phyloP scores from a whole-genome alignment of 1,140 invertebrate species.

The Aphaenogaster rudis region DNA sequence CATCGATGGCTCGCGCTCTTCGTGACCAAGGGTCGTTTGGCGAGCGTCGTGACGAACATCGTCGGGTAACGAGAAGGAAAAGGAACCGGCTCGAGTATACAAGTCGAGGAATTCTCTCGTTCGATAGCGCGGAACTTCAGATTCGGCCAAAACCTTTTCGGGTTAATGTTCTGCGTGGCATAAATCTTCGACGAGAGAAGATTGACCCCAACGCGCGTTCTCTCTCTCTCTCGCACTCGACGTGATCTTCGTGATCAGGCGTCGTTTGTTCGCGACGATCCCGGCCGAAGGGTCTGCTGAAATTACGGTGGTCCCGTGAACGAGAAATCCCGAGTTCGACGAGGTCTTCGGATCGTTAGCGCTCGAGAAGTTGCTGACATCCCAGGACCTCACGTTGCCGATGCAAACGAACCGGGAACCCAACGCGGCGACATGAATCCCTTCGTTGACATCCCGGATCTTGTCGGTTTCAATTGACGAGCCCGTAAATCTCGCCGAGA shows the following conservation, averaged over 20 bases:
- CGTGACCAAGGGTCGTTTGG: slow-evolving; percentile 21
- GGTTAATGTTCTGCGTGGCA: slow-evolving; percentile 11
- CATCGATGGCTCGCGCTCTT: neutral
- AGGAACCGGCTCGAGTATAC: neutral
- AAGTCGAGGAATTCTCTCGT: slow-evolving; percentile 1
- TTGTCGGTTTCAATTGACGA: slow-evolving; percentile 77
- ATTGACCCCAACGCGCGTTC: neutral
- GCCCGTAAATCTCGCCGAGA: slow-evolving; percentile 61
- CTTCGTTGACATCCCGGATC: slow-evolving; percentile 54
- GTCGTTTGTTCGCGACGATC: slow-evolving; percentile 1
- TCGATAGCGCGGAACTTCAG: neutral
- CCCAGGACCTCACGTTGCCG: slow-evolving; percentile 38
- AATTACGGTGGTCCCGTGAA: slow-evolving; percentile 1
- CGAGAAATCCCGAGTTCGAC: neutral
- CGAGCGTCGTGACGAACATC: neutral
- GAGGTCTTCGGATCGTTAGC: slow-evolving; percentile 35
- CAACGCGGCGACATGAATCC: slow-evolving; percentile 49
- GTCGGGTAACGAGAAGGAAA: neutral
- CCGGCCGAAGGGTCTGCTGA: too few relatives aligned
- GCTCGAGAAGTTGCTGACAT: slow-evolving; percentile 62
- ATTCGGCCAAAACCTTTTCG: slow-evolving; percentile 13
- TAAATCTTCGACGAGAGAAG: neutral
- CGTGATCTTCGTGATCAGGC: slow-evolving; percentile 15
- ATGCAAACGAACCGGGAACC: slow-evolving; percentile 73
- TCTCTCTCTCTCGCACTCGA: neutral